Conservation (phyloP, 2,797 vertebrate species). For the Agapornis canus region DNA sequence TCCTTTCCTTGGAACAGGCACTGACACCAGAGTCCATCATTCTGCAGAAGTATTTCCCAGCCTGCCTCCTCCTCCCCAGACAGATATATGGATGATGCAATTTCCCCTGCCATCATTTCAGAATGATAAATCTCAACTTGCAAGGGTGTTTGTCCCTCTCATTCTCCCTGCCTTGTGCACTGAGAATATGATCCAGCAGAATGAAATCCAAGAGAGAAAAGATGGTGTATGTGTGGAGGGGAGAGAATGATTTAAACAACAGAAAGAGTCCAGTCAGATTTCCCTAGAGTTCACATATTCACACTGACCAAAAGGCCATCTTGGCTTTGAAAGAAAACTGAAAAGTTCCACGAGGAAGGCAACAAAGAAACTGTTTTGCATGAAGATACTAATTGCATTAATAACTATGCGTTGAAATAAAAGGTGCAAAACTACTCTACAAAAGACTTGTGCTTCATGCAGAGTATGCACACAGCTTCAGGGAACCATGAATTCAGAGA, state of each 20-base stretch:
- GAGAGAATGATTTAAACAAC: neutral
- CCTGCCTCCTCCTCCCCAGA: slow-evolving; percentile 33
- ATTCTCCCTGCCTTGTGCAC: neutral
- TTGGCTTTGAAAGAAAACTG: neutral
- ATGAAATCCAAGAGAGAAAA: slow-evolving; percentile 8
- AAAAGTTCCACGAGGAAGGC: neutral
- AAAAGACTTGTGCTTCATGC: neutral
- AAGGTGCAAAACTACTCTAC: neutral
- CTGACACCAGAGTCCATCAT: neutral
- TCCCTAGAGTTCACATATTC: slow-evolving; percentile 35
- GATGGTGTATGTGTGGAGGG: neutral
- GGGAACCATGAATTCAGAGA: neutral
- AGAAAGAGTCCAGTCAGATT: neutral
- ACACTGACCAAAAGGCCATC: slow-evolving; percentile 45
- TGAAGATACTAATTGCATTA: slow-evolving; percentile 14
- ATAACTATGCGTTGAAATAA: slow-evolving; percentile 25
- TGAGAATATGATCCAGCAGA: slow-evolving; percentile 14
- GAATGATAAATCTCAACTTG: slow-evolving; percentile 55
- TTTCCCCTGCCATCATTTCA: slow-evolving; percentile 45
- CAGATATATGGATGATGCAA: slow-evolving; percentile 22
- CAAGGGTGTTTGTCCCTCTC: neutral
- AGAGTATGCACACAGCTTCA: neutral
- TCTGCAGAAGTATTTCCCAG: slow-evolving; percentile 51
- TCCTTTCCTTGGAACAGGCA: neutral
- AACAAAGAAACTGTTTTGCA: slow-evolving; percentile 45